Evolutionary conservation across 2,797 vertebrate species (phyloP), one percentile per base, ranked within the genome.

Genomic region (Leuciscus waleckii): DNA sequence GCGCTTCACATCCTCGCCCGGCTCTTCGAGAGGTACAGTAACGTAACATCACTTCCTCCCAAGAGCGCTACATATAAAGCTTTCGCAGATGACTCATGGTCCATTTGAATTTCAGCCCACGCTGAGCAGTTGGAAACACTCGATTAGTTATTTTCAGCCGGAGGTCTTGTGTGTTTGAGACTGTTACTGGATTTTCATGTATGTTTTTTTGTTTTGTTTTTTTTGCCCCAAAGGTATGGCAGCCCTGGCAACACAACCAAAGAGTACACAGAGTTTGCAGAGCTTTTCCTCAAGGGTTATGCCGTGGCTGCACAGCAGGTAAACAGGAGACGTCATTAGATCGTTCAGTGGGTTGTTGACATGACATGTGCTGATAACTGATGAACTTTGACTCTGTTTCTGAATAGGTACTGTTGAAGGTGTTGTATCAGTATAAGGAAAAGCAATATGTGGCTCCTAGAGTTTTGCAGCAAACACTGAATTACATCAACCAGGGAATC

Each of bases 231-330:
- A 49, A 99, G 98, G 85, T 99, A 99, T 86, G 98, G 98, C 90
- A 99, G 98, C 90, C 98, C 98, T 90, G 98, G 98, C 65, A 99
- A 99, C 93, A 98, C 98, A 92, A 99, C 98, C 93, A 99, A 99
- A 96, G 98, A 99, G 90, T 99, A 99, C 88, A 95, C 95, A 54
- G 98, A 99, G 89, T 99, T 99, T 93, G 98, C 98, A 35, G 98
- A 99, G 84, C 97, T 98, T 90, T 99, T 99, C 95, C 95, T 99
- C 82, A 99, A 99, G 91, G 98, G 97, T 70, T 99, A 99, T 5
- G 98, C 98, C 87, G 98, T 98, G 91, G 93, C 97, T 90, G 97
- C 99, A 88, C 98, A 99, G 90, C 98, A 99, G 93, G 98, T 99
- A 95, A 90, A 63, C 39, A 0, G n/a, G 1, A 77, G 39, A 51